These are phyloP conservation scores for Aphidoletes aphidimyza DNA, from an alignment of 2,888 invertebrate genomes.

Conservation along the genomic window DNA sequence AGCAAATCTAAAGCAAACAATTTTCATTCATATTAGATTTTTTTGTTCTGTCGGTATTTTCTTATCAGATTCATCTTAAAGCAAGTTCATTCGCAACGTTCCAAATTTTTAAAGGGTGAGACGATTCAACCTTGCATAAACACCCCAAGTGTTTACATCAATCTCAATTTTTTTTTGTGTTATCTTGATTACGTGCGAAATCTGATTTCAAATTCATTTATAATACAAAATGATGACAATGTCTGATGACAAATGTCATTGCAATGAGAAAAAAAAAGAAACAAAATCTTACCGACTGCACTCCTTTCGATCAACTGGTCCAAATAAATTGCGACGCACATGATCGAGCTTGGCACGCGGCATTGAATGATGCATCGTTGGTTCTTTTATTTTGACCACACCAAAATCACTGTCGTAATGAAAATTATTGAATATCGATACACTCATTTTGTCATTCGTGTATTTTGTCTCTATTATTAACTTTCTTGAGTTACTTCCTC, in stretches of 20 bases:
- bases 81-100: too few species aligned
- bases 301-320: conserved; percentile 62
- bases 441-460: conserved; percentile 39
- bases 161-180: too few species aligned
- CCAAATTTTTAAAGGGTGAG: too few species aligned
- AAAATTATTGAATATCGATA: conserved; percentile 42
- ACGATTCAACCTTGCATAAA: too few species aligned
- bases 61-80: too few species aligned
- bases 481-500: not conserved
- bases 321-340: conserved; percentile 65
- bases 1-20: conserved; percentile 60
- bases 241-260: too few species aligned
- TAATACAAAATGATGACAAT: not conserved
- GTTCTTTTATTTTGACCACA: not conserved
- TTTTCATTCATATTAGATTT: conserved; percentile 19
- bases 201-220: too few species aligned
- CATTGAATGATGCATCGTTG: conserved; percentile 7
- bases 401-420: conserved; percentile 38
- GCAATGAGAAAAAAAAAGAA: not conserved
- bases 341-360: conserved; percentile 45
- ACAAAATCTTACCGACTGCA: conserved; percentile 62
- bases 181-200: too few species aligned
- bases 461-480: not conserved
- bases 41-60: not conserved
- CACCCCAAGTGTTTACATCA: too few species aligned